Conservation (phyloP, 2,888 invertebrate species). For the Celastrina argiolus region DNA sequence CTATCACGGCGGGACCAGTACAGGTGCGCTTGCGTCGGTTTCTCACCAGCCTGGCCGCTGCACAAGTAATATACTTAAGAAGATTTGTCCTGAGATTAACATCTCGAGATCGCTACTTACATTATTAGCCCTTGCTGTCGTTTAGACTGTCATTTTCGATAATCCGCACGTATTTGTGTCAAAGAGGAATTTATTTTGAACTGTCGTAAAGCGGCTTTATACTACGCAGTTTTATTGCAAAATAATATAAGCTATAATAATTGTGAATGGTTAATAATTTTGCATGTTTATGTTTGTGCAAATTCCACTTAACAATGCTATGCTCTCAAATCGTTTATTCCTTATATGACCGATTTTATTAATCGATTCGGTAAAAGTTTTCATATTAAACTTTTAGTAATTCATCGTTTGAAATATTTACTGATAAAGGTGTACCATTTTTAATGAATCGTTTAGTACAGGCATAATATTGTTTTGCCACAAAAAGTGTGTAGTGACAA, state of each 20-base stretch:
- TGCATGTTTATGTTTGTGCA: neutral
- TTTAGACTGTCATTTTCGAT: constrained; percentile 32
- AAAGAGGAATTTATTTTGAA: constrained; percentile 22
- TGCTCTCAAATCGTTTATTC: neutral
- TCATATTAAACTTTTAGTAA: neutral
- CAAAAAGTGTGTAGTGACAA: neutral
- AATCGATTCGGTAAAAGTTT: neutral
- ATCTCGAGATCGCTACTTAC: constrained; percentile 38
- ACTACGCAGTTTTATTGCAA: constrained; percentile 2
- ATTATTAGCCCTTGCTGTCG: constrained; percentile 30
- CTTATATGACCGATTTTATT: neutral
- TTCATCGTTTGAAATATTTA: no score
- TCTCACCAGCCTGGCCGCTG: constrained; percentile 52
- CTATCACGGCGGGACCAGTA: constrained; percentile 58
- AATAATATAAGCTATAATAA: constrained; percentile 3
- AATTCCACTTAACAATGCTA: neutral
- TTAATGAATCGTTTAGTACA: no score
- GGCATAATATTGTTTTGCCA: neutral
- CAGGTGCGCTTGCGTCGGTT: constrained; percentile 64
- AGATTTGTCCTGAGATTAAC: constrained; percentile 55
- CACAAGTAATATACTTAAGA: constrained; percentile 44
- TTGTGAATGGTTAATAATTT: neutral
- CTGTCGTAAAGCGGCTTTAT: neutral
- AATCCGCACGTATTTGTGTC: constrained; percentile 33
- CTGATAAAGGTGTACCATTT: no score